Base-by-base conservation (phyloP, 2,113 vertebrate genomes). In the Misgurnus anguillicaudatus region DNA sequence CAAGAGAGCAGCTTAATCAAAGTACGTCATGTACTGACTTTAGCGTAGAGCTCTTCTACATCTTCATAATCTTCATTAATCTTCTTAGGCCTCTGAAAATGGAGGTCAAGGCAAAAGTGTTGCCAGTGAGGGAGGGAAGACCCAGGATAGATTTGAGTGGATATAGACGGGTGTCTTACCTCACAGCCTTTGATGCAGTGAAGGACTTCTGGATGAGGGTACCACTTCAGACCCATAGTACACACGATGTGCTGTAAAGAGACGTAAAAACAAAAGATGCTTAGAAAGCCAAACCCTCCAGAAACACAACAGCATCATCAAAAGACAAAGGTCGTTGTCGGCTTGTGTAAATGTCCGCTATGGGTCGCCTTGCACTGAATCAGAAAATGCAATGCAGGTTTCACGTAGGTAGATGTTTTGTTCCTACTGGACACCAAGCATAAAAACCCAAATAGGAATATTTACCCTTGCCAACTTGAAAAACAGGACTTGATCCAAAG, bases 171-270 rank as follows among this genome's bases (percentile, higher is more conserved):
- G 8, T 11, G 58, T 11, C 92, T 95, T 89, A 98, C 97, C 94
- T 99, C 98, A 42, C 98, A 99, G 86, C 95, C 94, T 93, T 97
- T 98, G 88, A 98, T 95, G 89, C 98, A 99, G 90, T 95, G 94
- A 76, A 99, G 95, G 77, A 93, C 84, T 76, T 95, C 92, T 67
- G 96, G 96, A 68, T 94, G 93, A 80, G 97, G 98, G 86, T 96
- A 97, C 98, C 98, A 99, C 90, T 95, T 96, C 85, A 95, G 93
- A 80, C 94, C 95, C 62, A 95, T 97, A 0, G 97, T 98, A 83
- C 98, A 99, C 81, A 98, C 93, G 60, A 99, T 92, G 60, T 84
- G 96, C 98, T 99, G 89, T 74, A 86, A 86, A 77, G 16, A 60
- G n/a, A 57, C 53, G 6, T 5, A 9, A 31, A 73, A 48, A 66